Percentiles rank a stretch among this genome's conserved stretches.
phyloP scores from a whole-genome alignment of 2,113 vertebrate species.

The Vulpes vulpes region DNA sequence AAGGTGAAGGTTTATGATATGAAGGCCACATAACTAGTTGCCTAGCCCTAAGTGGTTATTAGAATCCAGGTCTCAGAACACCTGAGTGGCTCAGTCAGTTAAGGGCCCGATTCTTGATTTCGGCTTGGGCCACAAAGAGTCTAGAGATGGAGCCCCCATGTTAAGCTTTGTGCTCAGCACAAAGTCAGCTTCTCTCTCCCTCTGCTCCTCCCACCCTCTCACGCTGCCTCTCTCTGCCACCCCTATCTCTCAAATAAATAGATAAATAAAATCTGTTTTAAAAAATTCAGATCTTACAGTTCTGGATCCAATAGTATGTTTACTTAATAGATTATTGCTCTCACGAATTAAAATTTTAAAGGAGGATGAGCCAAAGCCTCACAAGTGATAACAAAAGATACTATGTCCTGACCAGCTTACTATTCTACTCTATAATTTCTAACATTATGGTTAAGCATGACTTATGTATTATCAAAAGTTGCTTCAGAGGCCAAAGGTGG shows the following conservation, averaged over 20 bases:
- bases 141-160: neutral
- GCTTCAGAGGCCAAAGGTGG: neutral
- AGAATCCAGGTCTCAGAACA: neutral
- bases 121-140: neutral
- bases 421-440: neutral
- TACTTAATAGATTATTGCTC: neutral
- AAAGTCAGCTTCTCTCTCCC: neutral
- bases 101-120: neutral
- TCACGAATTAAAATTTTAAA: neutral
- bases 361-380: neutral
- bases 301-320: neutral
- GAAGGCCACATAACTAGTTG: neutral
- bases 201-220: neutral
- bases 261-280: neutral
- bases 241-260: neutral
- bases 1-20: neutral
- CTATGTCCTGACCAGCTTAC: neutral
- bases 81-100: neutral
- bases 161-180: neutral
- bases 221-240: neutral
- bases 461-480: conserved; percentile 40
- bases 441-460: neutral
- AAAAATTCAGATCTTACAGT: neutral
- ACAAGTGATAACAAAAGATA: neutral
- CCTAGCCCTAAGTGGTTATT: neutral